Evolutionary conservation across 30 jellyfish, hydroid and myxozoan species (phyloP).

Genomic region (Thelohanellus kitauei): DNA sequence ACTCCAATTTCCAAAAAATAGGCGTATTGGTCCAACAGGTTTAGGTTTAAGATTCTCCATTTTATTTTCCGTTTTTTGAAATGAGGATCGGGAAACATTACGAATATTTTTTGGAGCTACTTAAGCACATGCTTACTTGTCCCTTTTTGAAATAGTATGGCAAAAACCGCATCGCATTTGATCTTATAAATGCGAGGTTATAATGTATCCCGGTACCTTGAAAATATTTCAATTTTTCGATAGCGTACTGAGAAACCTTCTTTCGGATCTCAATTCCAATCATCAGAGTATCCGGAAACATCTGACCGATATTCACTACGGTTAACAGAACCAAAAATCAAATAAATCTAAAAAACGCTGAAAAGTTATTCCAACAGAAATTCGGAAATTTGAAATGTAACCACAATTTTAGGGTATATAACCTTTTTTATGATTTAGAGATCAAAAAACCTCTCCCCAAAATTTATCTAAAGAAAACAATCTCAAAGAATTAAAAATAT

Average conservation of each 20-base stretch:
- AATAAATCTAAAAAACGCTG: too few species aligned
- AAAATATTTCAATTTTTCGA: background rate
- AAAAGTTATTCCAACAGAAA: too few species aligned
- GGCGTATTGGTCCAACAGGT: constrained; percentile 30
- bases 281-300: constrained; percentile 33
- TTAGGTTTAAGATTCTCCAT: constrained; percentile 36
- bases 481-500: too few species aligned
- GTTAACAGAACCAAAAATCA: too few species aligned
- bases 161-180: constrained; percentile 47
- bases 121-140: constrained; percentile 9
- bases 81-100: constrained; percentile 74
- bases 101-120: constrained; percentile 25
- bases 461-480: too few species aligned
- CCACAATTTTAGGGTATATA: too few species aligned
- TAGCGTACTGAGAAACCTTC: constrained; percentile 8
- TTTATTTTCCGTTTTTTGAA: constrained; percentile 30
- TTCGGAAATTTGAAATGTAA: too few species aligned
- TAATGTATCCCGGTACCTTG: constrained; percentile 19
- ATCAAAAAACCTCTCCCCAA: too few species aligned
- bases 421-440: too few species aligned
- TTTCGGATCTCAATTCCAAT: constrained; percentile 71
- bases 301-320: too few species aligned
- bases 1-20: constrained; percentile 28
- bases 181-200: constrained; percentile 32
- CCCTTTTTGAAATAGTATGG: constrained; percentile 42